Base-by-base conservation (phyloP, 1,140 invertebrate species). In the Whitmania pigra region DNA sequence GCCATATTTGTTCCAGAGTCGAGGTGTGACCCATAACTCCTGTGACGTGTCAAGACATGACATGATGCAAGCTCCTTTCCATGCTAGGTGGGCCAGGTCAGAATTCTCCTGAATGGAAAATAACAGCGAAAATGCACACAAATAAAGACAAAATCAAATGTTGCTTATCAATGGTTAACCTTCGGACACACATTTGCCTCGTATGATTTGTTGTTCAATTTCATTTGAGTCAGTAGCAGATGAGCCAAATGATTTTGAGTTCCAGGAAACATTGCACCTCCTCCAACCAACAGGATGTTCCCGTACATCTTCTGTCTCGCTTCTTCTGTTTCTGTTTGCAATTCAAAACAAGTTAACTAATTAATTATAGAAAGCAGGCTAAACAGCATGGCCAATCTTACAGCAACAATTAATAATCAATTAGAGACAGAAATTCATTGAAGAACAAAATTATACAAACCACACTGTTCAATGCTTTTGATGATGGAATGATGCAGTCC, bases 1-100 rank as follows among this genome's bases (percentile, higher is more conserved):
- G 17, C 92, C 91, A 79, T 86, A 87, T 73, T 88, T 89, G 73
- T 88, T 86, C 93, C 93, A 97, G 81, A 96, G 93, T 67, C 84
- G 83, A 57, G 88, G 86, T 71, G 86, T 86, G 67, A 97, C 94
- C 93, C 93, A 97, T 0, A 97, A 81, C 82, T 97, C 94, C 74
- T 92, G 89, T 0, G 92, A 90, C 0, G 93, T 92, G 81, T 97
- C 94, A 60, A 82, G 75, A 73, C 91, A 92, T 3, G 90, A 91
- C 86, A 96, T 88, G 20, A 97, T 89, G 4, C 91, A 88, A 4
- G 93, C 93, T 15, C 94, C 94, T 82, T 95, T 96, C 93, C 93
- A 96, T 0, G 89, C 43, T 49, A 49, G 15, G 43, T 49, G 43
- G 15, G 43, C 43, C 43, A 49, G 43, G 43, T 49, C 43, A 49